Conservation (phyloP, 2,797 vertebrate species). For the Tapirus indicus region DNA sequence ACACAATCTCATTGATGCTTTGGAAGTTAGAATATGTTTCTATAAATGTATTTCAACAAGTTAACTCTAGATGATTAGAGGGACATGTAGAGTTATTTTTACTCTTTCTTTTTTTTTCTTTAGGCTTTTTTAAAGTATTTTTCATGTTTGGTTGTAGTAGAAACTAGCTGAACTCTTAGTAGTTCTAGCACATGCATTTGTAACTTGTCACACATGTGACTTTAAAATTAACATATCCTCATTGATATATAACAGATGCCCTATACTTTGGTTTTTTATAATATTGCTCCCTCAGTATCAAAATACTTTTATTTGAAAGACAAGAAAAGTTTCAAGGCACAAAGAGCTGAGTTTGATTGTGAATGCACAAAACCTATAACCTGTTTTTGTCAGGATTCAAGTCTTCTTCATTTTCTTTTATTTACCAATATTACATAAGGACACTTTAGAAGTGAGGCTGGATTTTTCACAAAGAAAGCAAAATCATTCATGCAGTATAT, state of each 20-base stretch:
- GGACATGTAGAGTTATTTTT: no score
- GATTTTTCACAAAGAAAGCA: no score
- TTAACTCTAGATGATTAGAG: no score
- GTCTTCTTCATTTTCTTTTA: no score
- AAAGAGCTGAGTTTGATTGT: neutral
- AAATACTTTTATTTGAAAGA: neutral
- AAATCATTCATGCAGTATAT: no score
- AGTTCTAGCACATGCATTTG: neutral
- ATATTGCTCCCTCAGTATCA: neutral
- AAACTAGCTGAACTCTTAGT: neutral
- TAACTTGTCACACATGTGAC: neutral
- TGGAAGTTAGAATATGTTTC: no score
- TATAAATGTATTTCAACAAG: no score
- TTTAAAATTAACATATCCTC: neutral
- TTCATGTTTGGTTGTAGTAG: neutral
- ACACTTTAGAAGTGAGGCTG: no score
- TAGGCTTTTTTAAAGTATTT: neutral
- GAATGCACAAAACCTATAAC: neutral
- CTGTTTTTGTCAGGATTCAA: no score
- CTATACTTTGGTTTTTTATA: neutral
- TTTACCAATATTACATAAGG: no score
- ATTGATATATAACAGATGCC: neutral
- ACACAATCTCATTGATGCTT: neutral
- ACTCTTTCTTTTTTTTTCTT: neutral
- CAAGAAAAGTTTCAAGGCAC: neutral